These are phyloP conservation scores for Protobothrops flavoviridis DNA, from an alignment of 2,113 vertebrate species.

Conservation along the genomic window DNA sequence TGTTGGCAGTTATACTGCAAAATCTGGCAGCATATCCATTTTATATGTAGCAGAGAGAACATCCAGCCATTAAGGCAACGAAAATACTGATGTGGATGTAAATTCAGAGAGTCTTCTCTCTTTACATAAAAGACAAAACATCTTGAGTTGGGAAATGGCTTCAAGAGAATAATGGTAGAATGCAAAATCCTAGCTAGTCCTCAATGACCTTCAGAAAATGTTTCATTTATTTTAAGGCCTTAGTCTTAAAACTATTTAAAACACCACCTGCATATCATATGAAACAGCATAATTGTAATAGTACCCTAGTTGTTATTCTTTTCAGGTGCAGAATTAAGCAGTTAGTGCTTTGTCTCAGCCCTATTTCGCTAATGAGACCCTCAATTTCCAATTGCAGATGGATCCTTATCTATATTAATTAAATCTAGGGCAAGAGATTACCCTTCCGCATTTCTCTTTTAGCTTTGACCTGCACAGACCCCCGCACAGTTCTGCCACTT, in stretches of 20 bases:
- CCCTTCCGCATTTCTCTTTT: neutral
- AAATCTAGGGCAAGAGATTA: neutral
- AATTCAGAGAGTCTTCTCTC: neutral
- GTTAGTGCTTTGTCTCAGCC: too few species aligned
- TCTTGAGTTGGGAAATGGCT: neutral
- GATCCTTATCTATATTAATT: neutral
- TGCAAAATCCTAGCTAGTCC: fast-evolving
- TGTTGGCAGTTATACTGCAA: neutral
- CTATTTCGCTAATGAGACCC: neutral
- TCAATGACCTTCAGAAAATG: slow-evolving; percentile 35
- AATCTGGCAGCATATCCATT: neutral
- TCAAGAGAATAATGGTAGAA: neutral
- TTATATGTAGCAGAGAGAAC: neutral
- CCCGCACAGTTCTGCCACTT: neutral
- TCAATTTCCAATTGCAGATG: neutral
- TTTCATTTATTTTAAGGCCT: neutral
- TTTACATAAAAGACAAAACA: neutral
- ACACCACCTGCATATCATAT: neutral
- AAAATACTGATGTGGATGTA: neutral
- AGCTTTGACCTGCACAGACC: neutral
- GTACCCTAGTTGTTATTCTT: neutral
- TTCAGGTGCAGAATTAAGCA: neutral
- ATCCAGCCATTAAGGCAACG: neutral
- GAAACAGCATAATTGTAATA: neutral
- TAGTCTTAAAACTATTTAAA: neutral